A percentile compares a stretch with the other conserved stretches of the same genome.
Evolutionary conservation across 1,140 invertebrate genomes (phyloP).

Genomic region (Sinella curviseta): DNA sequence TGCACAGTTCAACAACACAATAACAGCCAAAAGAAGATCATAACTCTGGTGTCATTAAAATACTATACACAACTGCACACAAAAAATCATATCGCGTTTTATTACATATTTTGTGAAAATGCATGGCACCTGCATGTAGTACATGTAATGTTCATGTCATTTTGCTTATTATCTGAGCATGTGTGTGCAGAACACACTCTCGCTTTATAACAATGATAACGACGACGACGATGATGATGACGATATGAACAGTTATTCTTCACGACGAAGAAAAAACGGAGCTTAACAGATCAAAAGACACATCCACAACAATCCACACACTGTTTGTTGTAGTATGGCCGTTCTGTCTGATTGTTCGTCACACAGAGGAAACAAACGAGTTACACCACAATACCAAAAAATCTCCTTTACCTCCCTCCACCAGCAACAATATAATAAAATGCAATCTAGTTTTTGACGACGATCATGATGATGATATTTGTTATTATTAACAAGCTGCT

Average conservation of each 20-base stretch:
- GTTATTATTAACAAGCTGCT: neutral
- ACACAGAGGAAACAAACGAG: neutral
- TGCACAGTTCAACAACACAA: neutral
- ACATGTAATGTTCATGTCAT: neutral
- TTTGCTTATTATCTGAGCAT: neutral
- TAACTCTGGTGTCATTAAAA: neutral
- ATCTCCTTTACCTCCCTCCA: neutral
- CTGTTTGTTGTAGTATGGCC: neutral
- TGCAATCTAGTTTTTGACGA: conserved; percentile 3
- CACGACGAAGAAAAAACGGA: neutral
- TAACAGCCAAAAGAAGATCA: neutral
- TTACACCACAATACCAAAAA: neutral
- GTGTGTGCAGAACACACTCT: neutral
- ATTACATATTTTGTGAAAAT: neutral
- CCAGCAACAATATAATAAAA: neutral
- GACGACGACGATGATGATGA: neutral
- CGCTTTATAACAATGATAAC: neutral
- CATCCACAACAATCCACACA: no score
- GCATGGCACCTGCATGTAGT: no score
- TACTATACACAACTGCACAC: neutral
- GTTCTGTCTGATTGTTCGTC: neutral
- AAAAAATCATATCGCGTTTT: neutral
- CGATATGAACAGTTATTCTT: neutral
- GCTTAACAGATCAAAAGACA: neutral
- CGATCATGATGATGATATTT: neutral